phyloP scores from a whole-genome alignment of 2,888 invertebrate species.

The Strigamia maritima region DNA sequence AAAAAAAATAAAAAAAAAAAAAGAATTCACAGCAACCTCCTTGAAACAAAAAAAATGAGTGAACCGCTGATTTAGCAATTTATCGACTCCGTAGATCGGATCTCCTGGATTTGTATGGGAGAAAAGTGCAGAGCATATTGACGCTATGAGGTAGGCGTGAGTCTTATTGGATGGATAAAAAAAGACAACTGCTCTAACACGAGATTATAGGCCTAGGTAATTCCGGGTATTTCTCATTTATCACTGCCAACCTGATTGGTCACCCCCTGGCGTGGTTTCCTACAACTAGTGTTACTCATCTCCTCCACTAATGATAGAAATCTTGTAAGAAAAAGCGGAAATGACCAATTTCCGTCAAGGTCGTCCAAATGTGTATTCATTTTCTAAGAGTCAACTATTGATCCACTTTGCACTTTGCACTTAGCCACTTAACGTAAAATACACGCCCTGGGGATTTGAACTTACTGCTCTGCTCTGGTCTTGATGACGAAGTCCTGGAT shows the following conservation, averaged over 20 bases:
- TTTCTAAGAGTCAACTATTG: not conserved
- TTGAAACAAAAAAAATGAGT: not conserved
- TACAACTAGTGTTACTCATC: not conserved
- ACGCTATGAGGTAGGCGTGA: not conserved
- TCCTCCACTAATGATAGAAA: not conserved
- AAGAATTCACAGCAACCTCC: not conserved
- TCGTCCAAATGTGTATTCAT: not conserved
- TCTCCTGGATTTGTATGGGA: not conserved
- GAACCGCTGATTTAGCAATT: not conserved
- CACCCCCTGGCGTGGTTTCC: not conserved
- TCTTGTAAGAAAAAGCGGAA: not conserved
- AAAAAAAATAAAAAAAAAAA: not conserved
- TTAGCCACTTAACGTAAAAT: not conserved
- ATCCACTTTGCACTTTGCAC: not conserved
- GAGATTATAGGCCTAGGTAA: slow-evolving; percentile 9
- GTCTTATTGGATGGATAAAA: not conserved
- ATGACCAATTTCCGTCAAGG: slow-evolving; percentile 15
- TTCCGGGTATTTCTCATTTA: slow-evolving; percentile 9
- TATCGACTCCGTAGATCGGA: not conserved
- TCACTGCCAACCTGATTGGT: not conserved
- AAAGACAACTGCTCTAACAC: not conserved
- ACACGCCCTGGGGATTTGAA: not conserved
- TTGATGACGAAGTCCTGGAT: not conserved
- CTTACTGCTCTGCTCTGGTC: not conserved
- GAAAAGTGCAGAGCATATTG: not conserved